Evolutionary conservation across 2,113 vertebrate genomes (phyloP).

Genomic region (Myiagra hebetior): DNA sequence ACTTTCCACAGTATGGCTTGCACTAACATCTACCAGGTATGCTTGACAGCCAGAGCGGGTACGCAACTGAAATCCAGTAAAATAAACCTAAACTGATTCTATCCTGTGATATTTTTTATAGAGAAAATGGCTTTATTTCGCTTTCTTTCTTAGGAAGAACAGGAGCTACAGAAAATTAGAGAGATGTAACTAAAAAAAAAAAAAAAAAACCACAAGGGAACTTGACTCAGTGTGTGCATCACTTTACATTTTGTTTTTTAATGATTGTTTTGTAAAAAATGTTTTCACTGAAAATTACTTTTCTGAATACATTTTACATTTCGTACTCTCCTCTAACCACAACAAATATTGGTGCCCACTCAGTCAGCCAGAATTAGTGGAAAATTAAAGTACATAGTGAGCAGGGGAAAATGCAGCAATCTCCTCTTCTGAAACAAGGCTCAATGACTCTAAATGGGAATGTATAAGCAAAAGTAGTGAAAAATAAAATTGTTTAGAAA

Average conservation of each 20-base stretch:
- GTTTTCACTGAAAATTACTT: not conserved
- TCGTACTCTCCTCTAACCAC: not conserved
- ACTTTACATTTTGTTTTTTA: not conserved
- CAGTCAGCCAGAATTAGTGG: not conserved
- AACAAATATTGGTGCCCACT: not conserved
- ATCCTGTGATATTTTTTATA: not conserved
- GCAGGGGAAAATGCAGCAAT: not conserved
- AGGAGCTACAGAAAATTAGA: not conserved
- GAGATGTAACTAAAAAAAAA: not conserved
- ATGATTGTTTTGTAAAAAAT: not conserved
- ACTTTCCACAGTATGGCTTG: not conserved
- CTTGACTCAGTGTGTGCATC: not conserved
- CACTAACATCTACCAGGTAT: not conserved
- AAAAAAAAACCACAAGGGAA: not conserved
- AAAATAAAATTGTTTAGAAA: not conserved
- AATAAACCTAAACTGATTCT: not conserved
- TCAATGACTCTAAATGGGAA: not conserved
- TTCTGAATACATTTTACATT: not conserved
- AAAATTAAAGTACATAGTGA: not conserved
- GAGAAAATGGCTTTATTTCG: not conserved
- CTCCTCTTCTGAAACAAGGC: not conserved
- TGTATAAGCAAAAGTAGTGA: not conserved
- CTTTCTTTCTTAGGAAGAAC: not conserved
- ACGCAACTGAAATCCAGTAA: not conserved
- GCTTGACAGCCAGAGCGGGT: not conserved